These are phyloP conservation scores for Penaeus monodon DNA, from an alignment of 2,888 invertebrate genomes.

Conservation along the genomic window DNA sequence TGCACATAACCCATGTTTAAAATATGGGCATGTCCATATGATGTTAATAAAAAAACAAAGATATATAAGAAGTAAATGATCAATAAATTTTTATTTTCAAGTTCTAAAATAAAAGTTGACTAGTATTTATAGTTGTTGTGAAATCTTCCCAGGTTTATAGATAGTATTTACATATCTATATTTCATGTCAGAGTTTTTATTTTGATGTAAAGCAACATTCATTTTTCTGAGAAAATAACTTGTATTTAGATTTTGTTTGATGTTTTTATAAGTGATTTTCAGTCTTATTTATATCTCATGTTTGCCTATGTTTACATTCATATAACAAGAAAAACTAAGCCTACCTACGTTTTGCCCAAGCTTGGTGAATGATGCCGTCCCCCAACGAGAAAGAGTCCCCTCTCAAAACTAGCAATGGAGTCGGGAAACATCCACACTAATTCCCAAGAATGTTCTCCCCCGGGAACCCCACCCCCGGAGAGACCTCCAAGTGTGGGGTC, in stretches of 20 bases:
- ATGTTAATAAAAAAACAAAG: too few species aligned
- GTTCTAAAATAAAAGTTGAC: too few species aligned
- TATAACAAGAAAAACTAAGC: not conserved
- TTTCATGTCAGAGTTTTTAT: not conserved
- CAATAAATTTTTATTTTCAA: too few species aligned
- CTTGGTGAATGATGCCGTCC: constrained; percentile 2
- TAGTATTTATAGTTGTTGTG: too few species aligned
- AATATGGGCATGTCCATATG: too few species aligned
- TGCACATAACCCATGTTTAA: too few species aligned
- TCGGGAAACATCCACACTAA: not conserved
- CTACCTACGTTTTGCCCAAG: not conserved
- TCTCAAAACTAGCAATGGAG: not conserved
- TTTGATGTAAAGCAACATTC: too few species aligned
- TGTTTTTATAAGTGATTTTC: too few species aligned
- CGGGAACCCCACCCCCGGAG: constrained; percentile 35
- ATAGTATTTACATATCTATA: too few species aligned
- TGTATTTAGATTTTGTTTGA: too few species aligned
- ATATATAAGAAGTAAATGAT: not conserved
- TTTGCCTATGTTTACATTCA: not conserved
- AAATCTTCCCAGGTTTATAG: too few species aligned
- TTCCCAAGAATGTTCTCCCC: not conserved
- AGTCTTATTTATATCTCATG: not conserved
- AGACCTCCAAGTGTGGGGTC: constrained; percentile 18
- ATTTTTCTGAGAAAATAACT: too few species aligned
- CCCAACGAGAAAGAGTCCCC: not conserved